Evolutionary conservation across 2,888 invertebrate species (phyloP).

Genomic region (Pyrrhia umbra): DNA sequence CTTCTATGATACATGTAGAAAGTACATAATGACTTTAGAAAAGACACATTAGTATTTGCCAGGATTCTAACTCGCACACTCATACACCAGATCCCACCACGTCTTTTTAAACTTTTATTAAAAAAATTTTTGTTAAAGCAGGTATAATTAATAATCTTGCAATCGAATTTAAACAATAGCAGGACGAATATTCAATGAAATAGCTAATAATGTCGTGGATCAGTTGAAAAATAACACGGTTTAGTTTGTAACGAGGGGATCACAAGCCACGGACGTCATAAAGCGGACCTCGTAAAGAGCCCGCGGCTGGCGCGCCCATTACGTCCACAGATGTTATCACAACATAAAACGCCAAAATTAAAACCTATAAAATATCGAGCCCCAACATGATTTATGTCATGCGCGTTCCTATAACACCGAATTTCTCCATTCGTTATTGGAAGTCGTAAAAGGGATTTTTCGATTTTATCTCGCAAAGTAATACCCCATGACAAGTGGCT

Average conservation of each 20-base stretch:
- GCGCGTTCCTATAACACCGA: conserved; percentile 70
- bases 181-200: conserved; percentile 43
- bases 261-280: conserved; percentile 63
- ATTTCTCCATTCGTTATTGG: conserved; percentile 75
- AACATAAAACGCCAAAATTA: conserved; percentile 86
- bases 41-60: no score
- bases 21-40: no score
- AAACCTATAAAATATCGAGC: conserved; percentile 84
- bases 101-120: no score
- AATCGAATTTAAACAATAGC: conserved; percentile 30
- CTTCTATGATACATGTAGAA: no score
- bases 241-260: conserved; percentile 63
- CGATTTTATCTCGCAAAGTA: conserved; percentile 61
- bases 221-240: conserved; percentile 65
- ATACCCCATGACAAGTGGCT: conserved; percentile 57
- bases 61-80: no score
- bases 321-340: conserved; percentile 85
- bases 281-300: conserved; percentile 79
- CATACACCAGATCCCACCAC: no score
- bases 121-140: no score
- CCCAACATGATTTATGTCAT: conserved; percentile 80
- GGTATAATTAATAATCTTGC: conserved; percentile 30
- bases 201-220: conserved; percentile 40
- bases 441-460: conserved; percentile 73
- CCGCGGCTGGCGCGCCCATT: conserved; percentile 74